These are phyloP conservation scores for Psephotus haematonotus DNA, from an alignment of 2,113 vertebrate species.

Conservation along the genomic window DNA sequence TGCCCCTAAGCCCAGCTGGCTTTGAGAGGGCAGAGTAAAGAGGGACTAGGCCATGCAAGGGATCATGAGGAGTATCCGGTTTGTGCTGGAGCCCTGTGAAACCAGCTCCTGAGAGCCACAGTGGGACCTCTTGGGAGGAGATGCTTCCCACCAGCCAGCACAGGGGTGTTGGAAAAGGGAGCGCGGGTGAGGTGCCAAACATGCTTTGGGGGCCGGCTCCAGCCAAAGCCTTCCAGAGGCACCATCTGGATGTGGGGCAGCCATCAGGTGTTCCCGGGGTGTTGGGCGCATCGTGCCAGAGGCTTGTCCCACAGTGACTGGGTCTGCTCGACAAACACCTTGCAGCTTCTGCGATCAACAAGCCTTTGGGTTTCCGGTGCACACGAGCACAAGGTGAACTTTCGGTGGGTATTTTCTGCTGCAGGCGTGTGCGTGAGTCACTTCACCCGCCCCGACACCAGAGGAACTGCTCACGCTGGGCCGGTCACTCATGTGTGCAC, in stretches of 20 bases:
- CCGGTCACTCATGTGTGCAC: not conserved
- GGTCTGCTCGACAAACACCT: slow-evolving; percentile 21
- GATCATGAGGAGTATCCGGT: fast-evolving
- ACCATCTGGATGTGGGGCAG: not conserved
- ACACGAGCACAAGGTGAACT: slow-evolving; percentile 47
- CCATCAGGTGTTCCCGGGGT: fast-evolving
- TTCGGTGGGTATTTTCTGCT: slow-evolving; percentile 62
- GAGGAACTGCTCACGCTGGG: not conserved
- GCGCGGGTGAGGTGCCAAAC: fast-evolving
- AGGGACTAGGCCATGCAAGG: fast-evolving
- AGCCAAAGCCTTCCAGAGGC: not conserved
- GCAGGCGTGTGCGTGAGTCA: not conserved
- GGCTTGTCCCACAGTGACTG: not conserved
- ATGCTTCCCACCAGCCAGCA: not conserved
- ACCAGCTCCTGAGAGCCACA: not conserved
- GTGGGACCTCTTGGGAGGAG: not conserved
- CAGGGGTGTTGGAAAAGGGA: not conserved
- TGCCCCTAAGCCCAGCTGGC: not conserved
- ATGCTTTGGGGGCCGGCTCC: not conserved
- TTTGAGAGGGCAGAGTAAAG: not conserved
- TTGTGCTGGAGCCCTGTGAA: not conserved
- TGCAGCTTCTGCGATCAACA: not conserved
- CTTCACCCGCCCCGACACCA: not conserved
- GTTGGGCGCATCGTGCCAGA: not conserved
- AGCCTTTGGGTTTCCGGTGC: slow-evolving; percentile 19